These are phyloP conservation scores for Drosophila miranda DNA, from an alignment of 1,140 invertebrate species.

Conservation along the genomic window DNA sequence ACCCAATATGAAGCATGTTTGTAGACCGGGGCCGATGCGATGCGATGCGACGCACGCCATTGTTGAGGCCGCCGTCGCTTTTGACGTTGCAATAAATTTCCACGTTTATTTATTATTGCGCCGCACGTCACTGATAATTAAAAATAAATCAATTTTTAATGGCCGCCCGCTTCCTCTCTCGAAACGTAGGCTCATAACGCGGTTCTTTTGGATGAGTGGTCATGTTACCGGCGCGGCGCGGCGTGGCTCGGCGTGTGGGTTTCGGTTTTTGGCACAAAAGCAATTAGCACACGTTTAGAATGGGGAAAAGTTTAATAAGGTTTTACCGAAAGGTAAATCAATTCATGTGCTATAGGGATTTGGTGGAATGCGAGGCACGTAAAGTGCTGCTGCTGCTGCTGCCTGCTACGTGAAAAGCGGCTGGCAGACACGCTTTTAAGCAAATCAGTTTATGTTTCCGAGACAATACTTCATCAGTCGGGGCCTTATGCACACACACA, in stretches of 20 bases:
- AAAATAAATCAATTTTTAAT: constrained; percentile 81
- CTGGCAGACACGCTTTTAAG: constrained; percentile 60
- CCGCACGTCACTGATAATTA: constrained; percentile 80
- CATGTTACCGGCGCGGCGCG: constrained; percentile 9
- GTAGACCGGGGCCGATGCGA: neutral
- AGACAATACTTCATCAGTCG: constrained; percentile 77
- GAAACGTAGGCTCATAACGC: constrained; percentile 25
- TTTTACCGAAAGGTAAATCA: constrained; percentile 15
- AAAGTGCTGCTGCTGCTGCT: neutral
- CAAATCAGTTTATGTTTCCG: constrained; percentile 77
- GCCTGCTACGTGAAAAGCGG: constrained; percentile 10
- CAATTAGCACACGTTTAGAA: constrained; percentile 65
- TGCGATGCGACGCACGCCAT: constrained; percentile 44
- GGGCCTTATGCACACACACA: constrained; percentile 46
- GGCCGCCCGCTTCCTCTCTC: constrained; percentile 36
- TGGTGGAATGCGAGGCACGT: constrained; percentile 60
- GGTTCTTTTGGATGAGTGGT: constrained; percentile 42
- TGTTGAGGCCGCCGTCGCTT: constrained; percentile 62
- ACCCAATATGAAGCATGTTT: constrained; percentile 1
- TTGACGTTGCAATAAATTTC: constrained; percentile 78
- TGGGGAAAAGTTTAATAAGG: constrained; percentile 55
- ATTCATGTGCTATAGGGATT: neutral
- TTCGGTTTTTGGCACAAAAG: constrained; percentile 47
- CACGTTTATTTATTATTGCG: constrained; percentile 78
- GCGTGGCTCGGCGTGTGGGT: constrained; percentile 1